These are phyloP conservation scores for Meteorus cinctellus DNA, from an alignment of 2,888 invertebrate species.

Conservation along the genomic window DNA sequence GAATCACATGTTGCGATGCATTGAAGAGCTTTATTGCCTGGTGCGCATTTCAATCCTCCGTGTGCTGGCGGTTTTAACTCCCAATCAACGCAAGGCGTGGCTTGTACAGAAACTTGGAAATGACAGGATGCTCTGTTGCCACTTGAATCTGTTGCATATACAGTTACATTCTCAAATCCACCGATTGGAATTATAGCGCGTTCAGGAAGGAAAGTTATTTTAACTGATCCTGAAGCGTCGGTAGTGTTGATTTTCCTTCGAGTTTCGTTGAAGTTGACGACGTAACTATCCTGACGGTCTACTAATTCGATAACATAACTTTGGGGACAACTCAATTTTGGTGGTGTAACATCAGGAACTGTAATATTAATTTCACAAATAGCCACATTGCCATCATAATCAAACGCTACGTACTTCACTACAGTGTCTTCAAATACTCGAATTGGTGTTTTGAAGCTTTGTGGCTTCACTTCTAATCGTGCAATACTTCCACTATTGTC, in stretches of 20 bases:
- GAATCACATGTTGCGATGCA: conserved; percentile 93
- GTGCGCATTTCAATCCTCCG: conserved; percentile 90
- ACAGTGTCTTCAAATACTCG: conserved; percentile 93
- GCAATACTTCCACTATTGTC: conserved; percentile 97
- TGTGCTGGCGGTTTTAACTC: conserved; percentile 92
- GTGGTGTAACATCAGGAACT: conserved; percentile 93
- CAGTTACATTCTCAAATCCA: conserved; percentile 93
- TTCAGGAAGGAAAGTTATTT: conserved; percentile 84
- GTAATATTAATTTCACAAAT: conserved; percentile 97
- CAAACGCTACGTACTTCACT: conserved; percentile 96
- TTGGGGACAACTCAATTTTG: conserved; percentile 91
- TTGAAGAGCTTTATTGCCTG: conserved; percentile 87
- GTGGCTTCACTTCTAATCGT: conserved; percentile 92
- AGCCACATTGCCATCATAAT: conserved; percentile 97
- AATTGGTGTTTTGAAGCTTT: conserved; percentile 91
- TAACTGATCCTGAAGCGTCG: conserved; percentile 91
- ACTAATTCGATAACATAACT: conserved; percentile 95
- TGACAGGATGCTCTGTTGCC: conserved; percentile 93
- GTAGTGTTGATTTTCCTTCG: conserved; percentile 87
- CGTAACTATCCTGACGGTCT: conserved; percentile 91
- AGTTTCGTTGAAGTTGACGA: conserved; percentile 94
- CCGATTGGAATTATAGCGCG: conserved; percentile 89
- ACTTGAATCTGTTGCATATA: conserved; percentile 88
- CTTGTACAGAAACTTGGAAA: conserved; percentile 95
- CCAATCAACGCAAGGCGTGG: conserved; percentile 96